Base-by-base conservation (phyloP, 2,888 invertebrate species). In the Acanthosoma haemorrhoidale region DNA sequence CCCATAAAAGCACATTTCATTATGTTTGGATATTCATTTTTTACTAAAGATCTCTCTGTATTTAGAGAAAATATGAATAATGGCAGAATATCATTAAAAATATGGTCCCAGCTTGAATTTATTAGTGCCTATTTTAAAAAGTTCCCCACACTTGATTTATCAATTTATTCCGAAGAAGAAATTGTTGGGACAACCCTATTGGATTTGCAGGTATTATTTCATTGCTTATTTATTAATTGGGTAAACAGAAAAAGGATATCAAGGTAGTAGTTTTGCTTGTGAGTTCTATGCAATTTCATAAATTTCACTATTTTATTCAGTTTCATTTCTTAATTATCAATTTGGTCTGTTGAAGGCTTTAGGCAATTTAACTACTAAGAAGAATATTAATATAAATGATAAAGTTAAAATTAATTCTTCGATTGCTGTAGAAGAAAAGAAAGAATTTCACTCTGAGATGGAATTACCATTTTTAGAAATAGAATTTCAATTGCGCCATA, bases 111-210 rank as follows among this genome's bases (percentile, higher is more conserved):
- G 31, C 38, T 71, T 29, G 59, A 71, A 11, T 70, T 72, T 58
- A 41, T 73, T 18, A 51, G 51, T 15, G 72, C 73, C 31, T 73
- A 73, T 67, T 73, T 73, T 68, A 72, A 69, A 66, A 71, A 72
- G 11, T 73, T 73, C 31, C 72, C 72, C 6, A 68, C 36, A 25
- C 68, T 73, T 11, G 39, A 61, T 15, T 64, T 73, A 61, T 68
- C 70, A n/a, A 39, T 73, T 38, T 68, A 64, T 25, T 72, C 59
- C 18, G 70, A 60, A 16, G 70, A 72, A 13, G 63, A 68, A 41
- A 67, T 72, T 21, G 13, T 72, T 18, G 73, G 72, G n/a, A 72
- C 51, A 18, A 67, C 71, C 32, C 29, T 43, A 16, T 38, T 73
- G 38, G 69, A 73, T 57, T 36, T 73, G n/a, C 58, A 68, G 60